phyloP scores from a whole-genome alignment of 2,113 vertebrate genomes.

The Lontra canadensis region DNA sequence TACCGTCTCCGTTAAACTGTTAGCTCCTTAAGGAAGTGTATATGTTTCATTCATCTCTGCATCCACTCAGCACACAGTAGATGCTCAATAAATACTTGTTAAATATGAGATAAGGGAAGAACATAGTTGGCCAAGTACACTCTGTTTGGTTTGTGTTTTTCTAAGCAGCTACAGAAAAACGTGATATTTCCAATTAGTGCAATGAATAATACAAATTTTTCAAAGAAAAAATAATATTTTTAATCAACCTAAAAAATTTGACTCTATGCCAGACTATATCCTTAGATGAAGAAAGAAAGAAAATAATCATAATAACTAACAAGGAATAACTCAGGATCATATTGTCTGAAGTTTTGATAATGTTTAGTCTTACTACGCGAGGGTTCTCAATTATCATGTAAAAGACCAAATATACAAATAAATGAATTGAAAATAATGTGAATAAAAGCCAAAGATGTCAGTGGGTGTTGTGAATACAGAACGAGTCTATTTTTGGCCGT shows the following conservation, averaged over 20 bases:
- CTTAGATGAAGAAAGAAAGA: not conserved
- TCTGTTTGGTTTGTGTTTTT: not conserved
- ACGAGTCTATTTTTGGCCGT: conserved; percentile 29
- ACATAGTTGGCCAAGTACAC: not conserved
- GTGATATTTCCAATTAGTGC: not conserved
- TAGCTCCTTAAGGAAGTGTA: not conserved
- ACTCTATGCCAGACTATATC: not conserved
- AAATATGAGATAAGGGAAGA: conserved; percentile 2
- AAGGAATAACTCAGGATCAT: not conserved
- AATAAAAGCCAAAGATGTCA: not conserved
- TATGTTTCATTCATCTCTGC: not conserved
- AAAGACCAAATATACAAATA: not conserved
- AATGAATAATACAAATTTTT: not conserved
- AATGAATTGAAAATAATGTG: not conserved
- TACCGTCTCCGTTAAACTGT: not conserved
- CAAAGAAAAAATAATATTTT: not conserved
- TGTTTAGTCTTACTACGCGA: not conserved
- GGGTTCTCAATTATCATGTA: not conserved
- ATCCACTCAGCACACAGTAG: not conserved
- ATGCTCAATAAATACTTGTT: not conserved
- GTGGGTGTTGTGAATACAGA: conserved; percentile 47
- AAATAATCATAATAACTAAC: not conserved
- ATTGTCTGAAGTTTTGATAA: not conserved
- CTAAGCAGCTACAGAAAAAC: not conserved
- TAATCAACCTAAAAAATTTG: not conserved